phyloP scores from a whole-genome alignment of 1,140 invertebrate species.

The Tetraneura akinire region DNA sequence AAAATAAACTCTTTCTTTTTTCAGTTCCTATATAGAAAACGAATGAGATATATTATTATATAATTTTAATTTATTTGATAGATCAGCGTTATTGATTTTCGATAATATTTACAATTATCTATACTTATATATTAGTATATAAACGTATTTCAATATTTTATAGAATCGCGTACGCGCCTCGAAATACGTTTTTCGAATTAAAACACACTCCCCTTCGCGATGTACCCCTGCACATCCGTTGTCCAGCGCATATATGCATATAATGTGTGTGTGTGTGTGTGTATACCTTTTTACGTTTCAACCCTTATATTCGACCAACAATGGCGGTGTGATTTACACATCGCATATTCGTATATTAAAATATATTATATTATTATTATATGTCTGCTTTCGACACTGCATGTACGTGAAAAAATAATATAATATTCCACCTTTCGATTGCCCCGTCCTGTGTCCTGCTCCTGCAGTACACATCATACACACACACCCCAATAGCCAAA shows the following conservation, averaged over 20 bases:
- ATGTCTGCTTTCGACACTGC: background rate
- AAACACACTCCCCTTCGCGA: background rate
- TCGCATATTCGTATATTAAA: background rate
- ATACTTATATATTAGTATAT: too few species aligned
- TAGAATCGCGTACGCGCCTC: too few species aligned
- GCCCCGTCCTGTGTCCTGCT: background rate
- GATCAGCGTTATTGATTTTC: too few species aligned
- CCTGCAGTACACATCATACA: background rate
- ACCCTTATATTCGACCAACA: background rate
- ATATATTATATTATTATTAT: background rate
- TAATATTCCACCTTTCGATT: slow-evolving; percentile 15
- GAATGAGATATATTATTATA: too few species aligned
- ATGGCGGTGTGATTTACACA: slow-evolving; percentile 10
- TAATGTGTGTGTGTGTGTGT: too few species aligned
- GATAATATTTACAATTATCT: too few species aligned
- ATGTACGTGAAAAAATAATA: slow-evolving; percentile 8
- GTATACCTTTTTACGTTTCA: slow-evolving; percentile 25
- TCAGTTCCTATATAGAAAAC: too few species aligned
- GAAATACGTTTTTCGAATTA: slow-evolving; percentile 21
- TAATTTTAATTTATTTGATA: too few species aligned
- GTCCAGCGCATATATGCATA: background rate
- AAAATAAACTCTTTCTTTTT: too few species aligned
- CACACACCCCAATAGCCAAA: background rate
- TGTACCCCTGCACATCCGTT: background rate
- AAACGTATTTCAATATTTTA: too few species aligned